phyloP scores from a whole-genome alignment of 2,113 vertebrate species.

The Saguinus imperator region DNA sequence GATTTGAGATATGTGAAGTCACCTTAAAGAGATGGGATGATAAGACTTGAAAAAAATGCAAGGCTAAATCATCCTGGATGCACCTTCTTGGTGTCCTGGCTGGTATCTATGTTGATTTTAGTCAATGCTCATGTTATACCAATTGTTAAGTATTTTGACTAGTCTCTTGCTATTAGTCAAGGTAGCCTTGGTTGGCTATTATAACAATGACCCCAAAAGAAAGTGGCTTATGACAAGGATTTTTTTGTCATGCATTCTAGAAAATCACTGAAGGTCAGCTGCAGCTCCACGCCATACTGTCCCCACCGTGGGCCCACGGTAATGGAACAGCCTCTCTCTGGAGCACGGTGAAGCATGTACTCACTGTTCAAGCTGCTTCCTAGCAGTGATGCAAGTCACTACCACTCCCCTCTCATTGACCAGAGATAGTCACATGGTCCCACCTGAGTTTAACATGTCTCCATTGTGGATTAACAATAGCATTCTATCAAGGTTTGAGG shows the following conservation, averaged over 20 bases:
- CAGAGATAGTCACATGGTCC: neutral
- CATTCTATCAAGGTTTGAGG: neutral
- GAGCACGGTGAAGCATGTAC: neutral
- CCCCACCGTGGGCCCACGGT: too few species aligned
- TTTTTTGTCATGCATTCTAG: neutral
- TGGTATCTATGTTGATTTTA: neutral
- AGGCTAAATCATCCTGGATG: neutral
- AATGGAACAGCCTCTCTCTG: neutral
- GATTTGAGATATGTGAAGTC: constrained; percentile 32
- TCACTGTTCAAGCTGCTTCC: neutral
- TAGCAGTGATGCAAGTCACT: neutral
- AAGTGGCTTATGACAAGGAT: neutral
- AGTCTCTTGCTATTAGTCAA: neutral
- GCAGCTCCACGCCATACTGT: neutral
- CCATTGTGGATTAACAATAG: neutral
- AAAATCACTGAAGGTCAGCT: neutral
- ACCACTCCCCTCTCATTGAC: neutral
- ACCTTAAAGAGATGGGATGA: neutral
- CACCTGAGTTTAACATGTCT: neutral
- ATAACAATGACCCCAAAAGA: neutral
- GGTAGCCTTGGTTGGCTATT: neutral
- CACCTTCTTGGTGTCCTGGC: neutral
- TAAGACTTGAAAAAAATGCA: neutral
- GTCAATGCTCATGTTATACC: neutral
- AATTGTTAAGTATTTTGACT: neutral